Percentiles rank a stretch among this genome's conserved stretches.
Conservation (phyloP, 2,888 invertebrate species). For the Selenia dentaria region DNA sequence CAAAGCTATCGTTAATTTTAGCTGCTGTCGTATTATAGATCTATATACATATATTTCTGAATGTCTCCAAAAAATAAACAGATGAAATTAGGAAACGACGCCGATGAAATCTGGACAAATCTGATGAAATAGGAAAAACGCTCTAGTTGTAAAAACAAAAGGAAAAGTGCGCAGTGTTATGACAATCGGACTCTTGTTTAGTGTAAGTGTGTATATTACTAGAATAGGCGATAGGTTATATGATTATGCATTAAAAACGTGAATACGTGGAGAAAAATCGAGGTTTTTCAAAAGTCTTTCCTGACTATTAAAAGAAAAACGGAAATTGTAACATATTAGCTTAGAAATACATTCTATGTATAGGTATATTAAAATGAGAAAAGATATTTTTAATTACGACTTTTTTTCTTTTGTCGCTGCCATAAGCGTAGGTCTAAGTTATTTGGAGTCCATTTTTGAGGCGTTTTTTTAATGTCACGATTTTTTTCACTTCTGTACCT, state of each 20-base stretch:
- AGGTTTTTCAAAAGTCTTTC: slow-evolving; percentile 29
- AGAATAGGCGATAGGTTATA: slow-evolving; percentile 64
- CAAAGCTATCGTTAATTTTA: too few relatives aligned
- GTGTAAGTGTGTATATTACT: slow-evolving; percentile 66
- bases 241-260: slow-evolving; percentile 25
- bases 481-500: slow-evolving; percentile 2
- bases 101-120: too few relatives aligned
- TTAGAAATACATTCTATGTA: slow-evolving; percentile 36
- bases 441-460: slow-evolving; percentile 54
- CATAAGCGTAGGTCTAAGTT: slow-evolving; percentile 63
- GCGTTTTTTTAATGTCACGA: slow-evolving; percentile 14
- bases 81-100: too few relatives aligned
- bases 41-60: too few relatives aligned
- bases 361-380: slow-evolving; percentile 65
- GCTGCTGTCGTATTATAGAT: too few relatives aligned
- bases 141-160: slow-evolving; percentile 10
- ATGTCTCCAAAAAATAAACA: too few relatives aligned
- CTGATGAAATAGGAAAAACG: neutral
- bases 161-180: slow-evolving; percentile 62
- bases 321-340: slow-evolving; percentile 73
- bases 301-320: slow-evolving; percentile 34
- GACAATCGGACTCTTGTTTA: slow-evolving; percentile 55
- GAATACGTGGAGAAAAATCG: slow-evolving; percentile 22
- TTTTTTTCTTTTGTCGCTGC: slow-evolving; percentile 64
- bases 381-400: slow-evolving; percentile 74